Base-by-base conservation (phyloP, 2,113 vertebrate species). In the Ondatra zibethicus region DNA sequence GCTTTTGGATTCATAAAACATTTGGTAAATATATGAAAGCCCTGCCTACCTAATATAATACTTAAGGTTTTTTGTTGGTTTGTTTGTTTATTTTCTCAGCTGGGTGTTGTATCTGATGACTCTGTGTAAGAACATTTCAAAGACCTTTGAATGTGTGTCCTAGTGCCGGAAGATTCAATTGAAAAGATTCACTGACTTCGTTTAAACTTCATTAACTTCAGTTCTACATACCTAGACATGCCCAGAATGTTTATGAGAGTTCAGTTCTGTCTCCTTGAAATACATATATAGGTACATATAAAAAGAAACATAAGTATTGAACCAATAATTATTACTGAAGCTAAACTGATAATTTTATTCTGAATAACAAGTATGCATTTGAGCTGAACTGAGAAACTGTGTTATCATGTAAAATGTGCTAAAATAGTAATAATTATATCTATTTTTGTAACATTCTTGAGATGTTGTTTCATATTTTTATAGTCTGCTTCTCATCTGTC, bases 331-430 rank as follows among this genome's bases (percentile, higher is more conserved):
- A 89, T 93, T 80, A 90, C 92, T 96, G 80, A 92, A 92, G 66
- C 63, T 90, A 94, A 90, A 92, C 90, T 68, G 52, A 7, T 58
- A 31, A 3, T 88, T 96, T 80, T 90, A 11, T 84, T 94, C 63
- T 94, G 42, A 61, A 14, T 84, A 84, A n/a, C 36, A 13, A 50
- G 8, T 95, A 29, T 90, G 55, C 36, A 76, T 94, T 77, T 93
- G 93, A 66, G 27, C 92, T 96, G 91, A 96, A 94, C 65, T 93
- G 0, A 84, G 93, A 93, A 93, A 90, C 75, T 96, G 82, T 90
- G 29, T 55, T 90, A 65, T 82, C 85, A 65, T 86, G 11, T 5
- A 73, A 92, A 91, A 45, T 80, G 25, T 92, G 23, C n/a, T 8
- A 42, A 96, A 95, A 78, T 81, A 80, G 39, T 58, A 94, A 14